A percentile compares a stretch with the other conserved stretches of the same genome.
phyloP scores from a whole-genome alignment of 2,113 vertebrate genomes.

The Orientallactaga bullata region DNA sequence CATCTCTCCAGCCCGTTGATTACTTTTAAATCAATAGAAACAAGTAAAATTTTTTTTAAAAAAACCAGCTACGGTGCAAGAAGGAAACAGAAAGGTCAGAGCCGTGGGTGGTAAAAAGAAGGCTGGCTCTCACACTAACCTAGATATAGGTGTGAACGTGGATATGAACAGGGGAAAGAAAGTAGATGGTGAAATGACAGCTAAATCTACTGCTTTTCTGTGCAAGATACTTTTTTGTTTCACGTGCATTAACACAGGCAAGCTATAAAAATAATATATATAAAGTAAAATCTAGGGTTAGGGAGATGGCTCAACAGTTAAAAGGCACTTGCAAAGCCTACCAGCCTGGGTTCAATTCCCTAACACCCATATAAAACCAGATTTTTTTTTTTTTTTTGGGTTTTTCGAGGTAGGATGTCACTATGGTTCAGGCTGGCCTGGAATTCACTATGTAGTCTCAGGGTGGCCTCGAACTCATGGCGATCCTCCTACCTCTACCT shows the following conservation, averaged over 20 bases:
- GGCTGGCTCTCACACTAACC: background rate
- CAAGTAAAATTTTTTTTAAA: background rate
- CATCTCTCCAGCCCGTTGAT: no score
- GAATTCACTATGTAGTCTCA: no score
- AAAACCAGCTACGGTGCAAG: background rate
- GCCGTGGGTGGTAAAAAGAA: background rate
- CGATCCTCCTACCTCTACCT: no score
- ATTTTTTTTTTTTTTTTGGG: no score
- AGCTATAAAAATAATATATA: background rate
- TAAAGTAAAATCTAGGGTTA: background rate
- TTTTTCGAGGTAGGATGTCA: no score
- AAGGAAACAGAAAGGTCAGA: background rate
- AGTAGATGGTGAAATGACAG: background rate
- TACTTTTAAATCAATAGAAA: background rate
- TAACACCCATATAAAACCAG: no score
- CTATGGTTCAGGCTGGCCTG: no score
- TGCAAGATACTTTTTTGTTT: background rate
- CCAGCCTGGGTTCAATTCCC: no score
- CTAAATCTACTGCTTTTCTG: background rate
- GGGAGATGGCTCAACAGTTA: no score
- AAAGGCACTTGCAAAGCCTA: no score
- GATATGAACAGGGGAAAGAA: background rate
- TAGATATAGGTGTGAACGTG: background rate
- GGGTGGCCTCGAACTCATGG: no score
- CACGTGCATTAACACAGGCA: background rate